Percentiles rank a stretch among this genome's conserved stretches.
Conservation (phyloP, 2,113 vertebrate genomes). For the Pogonocichla stellata region DNA sequence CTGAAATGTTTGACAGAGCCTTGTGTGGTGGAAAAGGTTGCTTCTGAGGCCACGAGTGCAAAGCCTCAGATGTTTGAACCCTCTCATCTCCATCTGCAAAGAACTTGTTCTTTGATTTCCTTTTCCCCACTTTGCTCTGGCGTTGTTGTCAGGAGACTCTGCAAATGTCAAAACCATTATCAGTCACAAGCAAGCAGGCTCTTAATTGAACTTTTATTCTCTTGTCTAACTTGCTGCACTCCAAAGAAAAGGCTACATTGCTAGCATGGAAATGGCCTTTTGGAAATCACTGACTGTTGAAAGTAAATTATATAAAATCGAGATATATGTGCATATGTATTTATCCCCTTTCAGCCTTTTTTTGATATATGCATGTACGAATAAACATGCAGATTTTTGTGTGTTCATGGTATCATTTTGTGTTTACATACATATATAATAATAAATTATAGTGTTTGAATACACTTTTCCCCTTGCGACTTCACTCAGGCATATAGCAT, state of each 20-base stretch:
- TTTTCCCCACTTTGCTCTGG: background rate
- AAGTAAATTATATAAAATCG: background rate
- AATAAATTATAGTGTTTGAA: background rate
- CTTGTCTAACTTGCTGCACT: constrained; percentile 11
- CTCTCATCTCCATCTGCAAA: background rate
- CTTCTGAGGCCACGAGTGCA: background rate
- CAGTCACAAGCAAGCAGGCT: constrained; percentile 26
- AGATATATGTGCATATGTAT: background rate
- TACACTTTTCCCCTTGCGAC: background rate
- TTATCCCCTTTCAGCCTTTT: background rate
- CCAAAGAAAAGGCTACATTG: background rate
- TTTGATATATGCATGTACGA: background rate
- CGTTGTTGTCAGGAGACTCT: constrained; percentile 27
- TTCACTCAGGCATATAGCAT: background rate
- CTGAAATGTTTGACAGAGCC: background rate
- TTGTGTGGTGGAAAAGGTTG: background rate
- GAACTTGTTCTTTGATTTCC: constrained; percentile 6
- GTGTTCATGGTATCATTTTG: background rate
- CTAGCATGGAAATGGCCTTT: background rate
- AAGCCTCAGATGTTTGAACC: background rate
- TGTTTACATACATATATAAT: background rate
- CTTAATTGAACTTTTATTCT: constrained; percentile 65
- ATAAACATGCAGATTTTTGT: background rate
- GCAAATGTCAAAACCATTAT: constrained; percentile 75
- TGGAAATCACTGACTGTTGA: background rate